Conservation (phyloP, 2,888 invertebrate species). For the Temnothorax unifasciatus region DNA sequence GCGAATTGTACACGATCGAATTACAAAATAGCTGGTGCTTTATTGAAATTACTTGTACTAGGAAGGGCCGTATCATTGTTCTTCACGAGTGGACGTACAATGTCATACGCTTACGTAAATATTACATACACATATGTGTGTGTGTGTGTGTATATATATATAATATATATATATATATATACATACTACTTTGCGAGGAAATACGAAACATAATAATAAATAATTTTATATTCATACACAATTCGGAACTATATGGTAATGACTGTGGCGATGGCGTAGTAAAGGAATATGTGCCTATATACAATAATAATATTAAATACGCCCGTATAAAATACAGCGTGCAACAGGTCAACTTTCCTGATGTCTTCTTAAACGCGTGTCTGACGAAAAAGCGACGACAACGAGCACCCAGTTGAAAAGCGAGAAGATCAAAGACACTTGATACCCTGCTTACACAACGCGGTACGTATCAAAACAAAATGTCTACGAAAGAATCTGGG, state of each 20-base stretch:
- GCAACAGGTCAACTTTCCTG: conserved; percentile 19
- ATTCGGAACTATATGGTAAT: conserved; percentile 57
- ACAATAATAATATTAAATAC: conserved; percentile 64
- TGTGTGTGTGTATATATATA: too few species aligned
- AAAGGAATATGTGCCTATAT: conserved; percentile 68
- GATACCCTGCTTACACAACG: conserved; percentile 43
- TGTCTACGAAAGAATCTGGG: background rate
- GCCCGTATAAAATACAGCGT: conserved; percentile 34
- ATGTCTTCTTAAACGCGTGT: conserved; percentile 32
- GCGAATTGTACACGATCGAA: background rate
- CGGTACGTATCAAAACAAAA: conserved; percentile 38
- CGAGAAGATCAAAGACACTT: conserved; percentile 65
- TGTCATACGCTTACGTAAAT: conserved; percentile 51
- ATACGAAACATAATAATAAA: conserved; percentile 76
- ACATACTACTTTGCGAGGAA: conserved; percentile 74
- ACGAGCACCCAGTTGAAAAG: conserved; percentile 48
- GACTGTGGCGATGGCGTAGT: conserved; percentile 70
- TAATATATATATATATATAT: conserved; percentile 50
- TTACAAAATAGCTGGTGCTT: background rate
- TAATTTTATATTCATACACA: conserved; percentile 64
- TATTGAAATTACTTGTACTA: background rate
- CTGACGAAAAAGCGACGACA: conserved; percentile 43
- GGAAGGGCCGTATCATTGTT: background rate
- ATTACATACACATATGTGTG: conserved; percentile 58
- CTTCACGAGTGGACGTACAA: background rate